phyloP scores from a whole-genome alignment of 1,140 invertebrate genomes.

The Neotoxoptera formosana region DNA sequence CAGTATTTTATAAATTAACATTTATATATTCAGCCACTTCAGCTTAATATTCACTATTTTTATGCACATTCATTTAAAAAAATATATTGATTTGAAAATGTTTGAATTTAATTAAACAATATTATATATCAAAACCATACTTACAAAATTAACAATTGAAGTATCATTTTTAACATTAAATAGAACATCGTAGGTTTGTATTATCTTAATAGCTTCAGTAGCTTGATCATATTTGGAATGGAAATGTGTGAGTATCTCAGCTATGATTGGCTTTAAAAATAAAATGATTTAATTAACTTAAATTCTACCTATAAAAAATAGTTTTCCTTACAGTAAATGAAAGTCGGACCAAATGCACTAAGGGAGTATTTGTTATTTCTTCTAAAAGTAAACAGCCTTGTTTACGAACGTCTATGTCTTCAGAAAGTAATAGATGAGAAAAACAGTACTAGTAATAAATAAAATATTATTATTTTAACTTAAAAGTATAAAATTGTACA shows the following conservation, averaged over 20 bases:
- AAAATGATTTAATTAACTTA: constrained; percentile 53
- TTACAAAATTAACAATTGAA: constrained; percentile 43
- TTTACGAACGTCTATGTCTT: neutral
- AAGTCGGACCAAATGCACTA: constrained; percentile 58
- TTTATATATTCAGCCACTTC: neutral
- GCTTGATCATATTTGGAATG: constrained; percentile 51
- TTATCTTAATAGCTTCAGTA: constrained; percentile 52
- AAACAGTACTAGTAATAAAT: constrained; percentile 29
- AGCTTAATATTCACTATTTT: neutral
- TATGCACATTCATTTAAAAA: neutral
- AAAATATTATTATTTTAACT: constrained; percentile 5
- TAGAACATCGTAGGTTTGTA: constrained; percentile 56
- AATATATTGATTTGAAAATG: neutral
- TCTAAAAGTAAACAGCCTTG: constrained; percentile 58
- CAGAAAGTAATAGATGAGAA: constrained; percentile 36
- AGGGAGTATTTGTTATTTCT: constrained; percentile 60
- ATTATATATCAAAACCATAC: neutral
- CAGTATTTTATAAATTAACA: neutral
- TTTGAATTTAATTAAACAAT: neutral
- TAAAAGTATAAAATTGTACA: neutral
- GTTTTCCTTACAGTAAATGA: constrained; percentile 58
- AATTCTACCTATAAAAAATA: constrained; percentile 53
- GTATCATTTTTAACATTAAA: constrained; percentile 39
- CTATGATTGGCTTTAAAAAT: constrained; percentile 60
- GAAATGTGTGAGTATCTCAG: constrained; percentile 54